Conservation (phyloP, 2,113 vertebrate genomes). For the Columba janthina region DNA sequence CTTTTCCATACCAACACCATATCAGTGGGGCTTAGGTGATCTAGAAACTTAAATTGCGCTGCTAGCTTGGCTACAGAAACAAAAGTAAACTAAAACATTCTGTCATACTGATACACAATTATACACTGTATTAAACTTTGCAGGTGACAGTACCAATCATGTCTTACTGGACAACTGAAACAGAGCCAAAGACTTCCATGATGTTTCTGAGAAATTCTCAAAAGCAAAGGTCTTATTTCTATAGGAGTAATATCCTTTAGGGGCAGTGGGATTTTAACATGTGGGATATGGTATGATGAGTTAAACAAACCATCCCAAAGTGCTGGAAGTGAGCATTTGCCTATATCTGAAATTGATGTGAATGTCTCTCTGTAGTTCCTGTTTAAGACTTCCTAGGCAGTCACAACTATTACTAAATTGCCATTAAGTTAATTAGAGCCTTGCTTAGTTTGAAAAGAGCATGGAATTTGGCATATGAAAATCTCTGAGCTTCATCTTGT, state of each 20-base stretch:
- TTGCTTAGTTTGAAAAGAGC: neutral
- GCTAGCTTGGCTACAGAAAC: neutral
- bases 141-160: neutral
- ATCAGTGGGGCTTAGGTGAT: neutral
- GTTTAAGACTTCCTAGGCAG: neutral
- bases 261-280: neutral
- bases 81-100: neutral
- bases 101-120: neutral
- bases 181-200: neutral
- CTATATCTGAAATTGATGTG: neutral
- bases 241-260: neutral
- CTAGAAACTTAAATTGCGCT: neutral
- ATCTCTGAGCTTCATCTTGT: neutral
- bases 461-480: neutral
- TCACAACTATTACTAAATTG: neutral
- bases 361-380: neutral
- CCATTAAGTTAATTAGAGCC: neutral
- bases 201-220: neutral
- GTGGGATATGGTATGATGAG: neutral
- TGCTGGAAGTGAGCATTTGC: neutral
- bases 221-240: neutral
- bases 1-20: neutral
- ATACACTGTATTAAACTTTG: neutral
- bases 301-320: neutral
- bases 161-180: neutral